Percentiles rank a stretch among this genome's conserved stretches.
These are phyloP conservation scores for Bombus superbus DNA, from an alignment of 1,140 invertebrate species.

Conservation along the genomic window DNA sequence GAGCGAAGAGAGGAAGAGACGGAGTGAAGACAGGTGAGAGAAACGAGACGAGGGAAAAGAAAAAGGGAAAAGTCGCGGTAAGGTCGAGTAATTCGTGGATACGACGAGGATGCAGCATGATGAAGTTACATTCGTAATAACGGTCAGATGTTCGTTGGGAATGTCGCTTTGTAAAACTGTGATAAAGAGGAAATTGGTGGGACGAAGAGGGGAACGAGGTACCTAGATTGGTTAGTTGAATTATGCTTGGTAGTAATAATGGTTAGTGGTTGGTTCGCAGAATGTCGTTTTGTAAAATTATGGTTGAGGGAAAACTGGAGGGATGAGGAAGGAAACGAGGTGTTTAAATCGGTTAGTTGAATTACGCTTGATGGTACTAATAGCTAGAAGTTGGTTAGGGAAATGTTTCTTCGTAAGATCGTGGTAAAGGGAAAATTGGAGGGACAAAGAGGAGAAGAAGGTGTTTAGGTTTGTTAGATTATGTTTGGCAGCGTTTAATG, in stretches of 20 bases:
- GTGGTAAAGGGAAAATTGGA: not conserved
- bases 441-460: not conserved
- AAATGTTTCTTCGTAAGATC: not conserved
- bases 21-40: constrained; percentile 6
- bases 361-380: not conserved
- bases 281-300: not conserved
- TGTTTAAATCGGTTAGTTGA: not conserved
- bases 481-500: not conserved
- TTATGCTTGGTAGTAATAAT: not conserved
- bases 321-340: not conserved
- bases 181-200: not conserved
- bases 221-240: not conserved
- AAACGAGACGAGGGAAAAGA: not conserved
- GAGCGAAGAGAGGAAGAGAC: constrained; percentile 6
- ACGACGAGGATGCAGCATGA: not conserved
- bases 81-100: not conserved
- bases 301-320: not conserved
- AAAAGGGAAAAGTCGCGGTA: not conserved
- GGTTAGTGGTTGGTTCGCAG: not conserved
- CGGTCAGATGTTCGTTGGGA: not conserved
- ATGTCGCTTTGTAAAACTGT: too few relatives aligned
- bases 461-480: not conserved
- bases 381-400: not conserved
- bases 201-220: too few relatives aligned
- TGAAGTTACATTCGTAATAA: not conserved